Base-by-base conservation (phyloP, 1,140 invertebrate species). In the Pseudomyrmex concolor region DNA sequence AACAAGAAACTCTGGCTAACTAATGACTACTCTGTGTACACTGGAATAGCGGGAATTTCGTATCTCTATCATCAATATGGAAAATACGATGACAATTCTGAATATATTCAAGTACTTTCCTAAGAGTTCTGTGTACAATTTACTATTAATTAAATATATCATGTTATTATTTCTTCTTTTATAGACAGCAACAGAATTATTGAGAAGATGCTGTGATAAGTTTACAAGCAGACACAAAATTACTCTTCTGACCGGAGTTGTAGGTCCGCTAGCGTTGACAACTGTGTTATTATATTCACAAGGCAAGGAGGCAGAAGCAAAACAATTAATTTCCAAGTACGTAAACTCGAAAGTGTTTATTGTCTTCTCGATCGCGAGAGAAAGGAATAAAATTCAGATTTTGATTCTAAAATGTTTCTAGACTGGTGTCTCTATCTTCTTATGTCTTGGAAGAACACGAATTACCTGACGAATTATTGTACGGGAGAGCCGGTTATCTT, bases 401-500 rank as follows among this genome's bases (percentile, higher is more conserved):
- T 67, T 19, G 2, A 19, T 77, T 68, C 22, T 17, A 34, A 9
- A 67, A 77, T 34, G 34, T 67, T 87, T 78, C 51, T 89, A 96
- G 96, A 86, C 91, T 96, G 45, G 93, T 95, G 76, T 89, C 91
- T 54, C 88, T 96, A 15, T 92, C 93, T 74, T 92, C 94, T 82
- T 89, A 95, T 85, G 92, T 96, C 83, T 89, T 95, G 85, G 93
- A 95, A 59, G 84, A 91, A 63, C 86, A 91, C 55, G 94, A 95
- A 74, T 91, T 97, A 50, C 96, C 97, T 1, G 97, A 98, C 95
- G 98, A 98, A 94, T 91, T 98, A 48, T 93, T 99, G 8, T 98
- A 97, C 95, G 98, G 98, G 19, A 95, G 97, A 91, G 95, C 95
- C 91, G 98, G 98, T 34, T 98, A 97, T 93, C 92, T 99, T n/a